phyloP scores from a whole-genome alignment of 2,888 invertebrate genomes.

The Hirtodrosophila confusa region DNA sequence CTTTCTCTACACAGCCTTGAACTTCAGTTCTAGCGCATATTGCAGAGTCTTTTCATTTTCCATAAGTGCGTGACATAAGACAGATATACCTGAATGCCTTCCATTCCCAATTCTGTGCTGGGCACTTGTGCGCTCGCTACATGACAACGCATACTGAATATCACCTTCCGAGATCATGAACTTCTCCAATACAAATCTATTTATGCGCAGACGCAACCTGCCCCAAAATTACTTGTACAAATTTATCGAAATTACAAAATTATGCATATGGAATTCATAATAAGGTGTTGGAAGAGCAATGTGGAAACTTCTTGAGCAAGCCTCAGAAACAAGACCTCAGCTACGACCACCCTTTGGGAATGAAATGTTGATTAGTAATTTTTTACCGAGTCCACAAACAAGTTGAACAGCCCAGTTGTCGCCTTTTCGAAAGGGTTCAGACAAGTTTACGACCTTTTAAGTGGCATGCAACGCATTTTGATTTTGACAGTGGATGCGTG shows the following conservation, averaged over 20 bases:
- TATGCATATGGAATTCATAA: slow-evolving; percentile 71
- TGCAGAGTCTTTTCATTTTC: neutral
- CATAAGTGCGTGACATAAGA: slow-evolving; percentile 19
- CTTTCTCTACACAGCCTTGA: slow-evolving; percentile 21
- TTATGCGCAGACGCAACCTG: slow-evolving; percentile 73
- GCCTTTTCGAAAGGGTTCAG: slow-evolving; percentile 39
- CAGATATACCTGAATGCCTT: slow-evolving; percentile 5
- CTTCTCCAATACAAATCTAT: slow-evolving; percentile 9
- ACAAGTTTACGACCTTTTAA: slow-evolving; percentile 66
- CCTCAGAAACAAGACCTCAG: neutral
- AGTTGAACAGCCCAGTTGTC: slow-evolving; percentile 10
- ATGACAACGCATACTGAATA: slow-evolving; percentile 49
- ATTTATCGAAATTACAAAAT: slow-evolving; percentile 56
- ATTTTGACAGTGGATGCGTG: slow-evolving; percentile 49
- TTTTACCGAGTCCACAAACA: slow-evolving; percentile 7
- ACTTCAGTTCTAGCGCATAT: slow-evolving; percentile 5
- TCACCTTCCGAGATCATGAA: slow-evolving; percentile 9
- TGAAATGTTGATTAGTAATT: slow-evolving; percentile 46
- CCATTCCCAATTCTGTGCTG: slow-evolving; percentile 1
- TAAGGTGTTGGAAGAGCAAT: slow-evolving; percentile 32
- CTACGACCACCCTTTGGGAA: slow-evolving; percentile 57
- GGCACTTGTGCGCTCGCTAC: slow-evolving; percentile 39
- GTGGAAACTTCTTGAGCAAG: slow-evolving; percentile 15
- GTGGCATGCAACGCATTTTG: slow-evolving; percentile 64
- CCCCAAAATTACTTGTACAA: slow-evolving; percentile 52